Conservation (phyloP, 1,140 invertebrate genomes). For the Goniozus legneri region DNA sequence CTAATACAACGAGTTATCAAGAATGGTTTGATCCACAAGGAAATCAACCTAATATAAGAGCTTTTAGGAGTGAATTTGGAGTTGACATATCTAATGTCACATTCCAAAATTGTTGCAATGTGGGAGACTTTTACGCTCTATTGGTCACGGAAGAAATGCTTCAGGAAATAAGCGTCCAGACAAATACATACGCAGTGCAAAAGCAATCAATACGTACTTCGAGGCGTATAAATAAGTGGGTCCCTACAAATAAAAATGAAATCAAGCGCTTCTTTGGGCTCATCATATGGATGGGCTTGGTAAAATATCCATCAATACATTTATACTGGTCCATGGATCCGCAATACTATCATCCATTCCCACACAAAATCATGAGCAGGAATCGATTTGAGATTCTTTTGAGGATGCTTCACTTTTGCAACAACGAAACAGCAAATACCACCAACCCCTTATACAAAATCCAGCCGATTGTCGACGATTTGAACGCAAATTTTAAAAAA, state of each 20-base stretch:
- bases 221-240: not conserved
- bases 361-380: conserved; percentile 5
- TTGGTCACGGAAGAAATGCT: not conserved
- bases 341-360: conserved; percentile 3
- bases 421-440: not conserved
- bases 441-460: not conserved
- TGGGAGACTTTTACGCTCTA: not conserved
- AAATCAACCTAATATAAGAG: conserved; percentile 9
- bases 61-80: conserved; percentile 1
- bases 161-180: not conserved
- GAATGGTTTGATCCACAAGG: conserved; percentile 11
- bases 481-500: conserved; percentile 17
- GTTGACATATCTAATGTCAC: conserved; percentile 3
- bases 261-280: conserved; percentile 2
- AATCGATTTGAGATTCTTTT: conserved; percentile 9
- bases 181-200: not conserved
- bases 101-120: not conserved
- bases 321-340: not conserved
- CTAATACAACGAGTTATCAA: conserved; percentile 8
- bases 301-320: conserved; percentile 1
- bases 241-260: not conserved
- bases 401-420: conserved; percentile 5
- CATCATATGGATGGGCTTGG: conserved; percentile 4
- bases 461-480: not conserved
- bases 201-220: not conserved